Conservation (phyloP, 2,797 vertebrate genomes). For the Pithecia hirsuta region DNA sequence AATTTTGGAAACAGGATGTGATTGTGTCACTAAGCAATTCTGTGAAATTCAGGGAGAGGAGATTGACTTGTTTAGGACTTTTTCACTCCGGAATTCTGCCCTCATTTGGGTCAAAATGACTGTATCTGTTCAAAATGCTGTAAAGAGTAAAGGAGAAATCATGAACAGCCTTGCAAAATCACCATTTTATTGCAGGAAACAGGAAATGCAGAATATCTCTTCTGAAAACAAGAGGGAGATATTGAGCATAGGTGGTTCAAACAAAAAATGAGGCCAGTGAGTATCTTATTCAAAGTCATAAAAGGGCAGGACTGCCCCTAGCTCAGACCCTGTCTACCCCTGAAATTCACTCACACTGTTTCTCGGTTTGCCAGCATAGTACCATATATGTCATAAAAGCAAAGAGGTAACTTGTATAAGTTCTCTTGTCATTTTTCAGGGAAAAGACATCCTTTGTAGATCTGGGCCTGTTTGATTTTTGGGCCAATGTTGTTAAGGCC, state of each 20-base stretch:
- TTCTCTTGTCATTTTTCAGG: background rate
- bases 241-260: background rate
- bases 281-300: background rate
- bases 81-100: background rate
- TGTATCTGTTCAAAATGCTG: background rate
- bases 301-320: rapidly evolving
- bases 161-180: background rate
- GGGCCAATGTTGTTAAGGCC: background rate
- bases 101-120: background rate
- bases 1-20: conserved; percentile 54
- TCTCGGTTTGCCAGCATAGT: background rate
- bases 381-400: background rate
- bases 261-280: background rate
- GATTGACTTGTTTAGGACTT: conserved; percentile 31
- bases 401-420: background rate
- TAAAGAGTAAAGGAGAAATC: background rate
- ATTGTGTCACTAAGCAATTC: conserved; percentile 44
- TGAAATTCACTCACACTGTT: rapidly evolving
- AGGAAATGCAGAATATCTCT: background rate
- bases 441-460: background rate
- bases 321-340: background rate
- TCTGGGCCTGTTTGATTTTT: background rate
- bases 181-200: background rate
- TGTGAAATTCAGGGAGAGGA: background rate
- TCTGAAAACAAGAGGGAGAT: background rate